Evolutionary conservation across 2,888 invertebrate species (phyloP), one percentile per base, ranked within the genome.

Genomic region (Octodonta nipae): DNA sequence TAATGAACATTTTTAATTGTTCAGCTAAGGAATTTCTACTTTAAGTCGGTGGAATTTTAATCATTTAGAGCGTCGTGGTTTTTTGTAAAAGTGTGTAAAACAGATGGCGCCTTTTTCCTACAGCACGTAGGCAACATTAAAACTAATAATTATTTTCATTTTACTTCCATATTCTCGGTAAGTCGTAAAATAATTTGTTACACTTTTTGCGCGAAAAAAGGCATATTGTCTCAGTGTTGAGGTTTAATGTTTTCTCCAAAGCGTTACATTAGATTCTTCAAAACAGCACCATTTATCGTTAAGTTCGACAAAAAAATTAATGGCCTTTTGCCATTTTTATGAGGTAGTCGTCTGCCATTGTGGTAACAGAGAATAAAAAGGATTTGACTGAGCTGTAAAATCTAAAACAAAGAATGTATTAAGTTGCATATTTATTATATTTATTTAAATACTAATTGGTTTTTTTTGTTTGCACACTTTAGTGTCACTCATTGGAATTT

Each of bases 151-250:
- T 26, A 26, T 26, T 26, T 36, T 33, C 30, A 30, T 31, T 31
- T 25, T 13, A 30, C 26, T 33, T 30, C 22, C 30, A 36, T 33
- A 36, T 36, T 33, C 30, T 26, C 36, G 15, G 26, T 36, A 35
- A 20, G 37, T 30, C 34, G 28, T 37, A 34, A 37, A 35, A 22
- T 15, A 14, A 37, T 37, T 37, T 37, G 37, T 17, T 37, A 34
- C 34, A 37, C 35, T 37, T 37, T 37, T 37, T 37, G 31, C 34
- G 22, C 12, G 12, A 11, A 11, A 22, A 22, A 22, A n/a, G 10
- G 10, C 22, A 22, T 22, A n/a, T n/a, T n/a, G n/a, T n/a, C n/a
- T n/a, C n/a, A n/a, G n/a, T n/a, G n/a, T 11, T 10, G n/a, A 20
- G 11, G 22, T 11, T 34, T 26, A 28, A 28, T 25, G 15, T 15